These are phyloP conservation scores for Notodonta dromedarius DNA, from an alignment of 2,888 invertebrate genomes.

Conservation along the genomic window DNA sequence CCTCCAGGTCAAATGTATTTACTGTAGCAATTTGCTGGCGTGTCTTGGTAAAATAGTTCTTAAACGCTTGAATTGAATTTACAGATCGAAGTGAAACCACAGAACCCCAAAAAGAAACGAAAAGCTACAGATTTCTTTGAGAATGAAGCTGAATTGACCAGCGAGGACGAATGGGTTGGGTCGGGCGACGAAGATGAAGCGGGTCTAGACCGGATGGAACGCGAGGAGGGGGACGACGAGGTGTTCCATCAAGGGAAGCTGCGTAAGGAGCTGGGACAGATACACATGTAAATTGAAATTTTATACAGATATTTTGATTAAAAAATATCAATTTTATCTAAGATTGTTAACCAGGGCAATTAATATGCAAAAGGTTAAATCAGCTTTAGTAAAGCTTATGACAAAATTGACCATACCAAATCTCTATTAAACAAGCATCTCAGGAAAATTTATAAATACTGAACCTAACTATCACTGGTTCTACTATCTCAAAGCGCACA, in stretches of 20 bases:
- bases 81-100: constrained; percentile 63
- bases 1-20: too few relatives aligned
- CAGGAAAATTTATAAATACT: background rate
- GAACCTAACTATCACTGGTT: background rate
- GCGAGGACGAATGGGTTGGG: constrained; percentile 93
- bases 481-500: background rate
- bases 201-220: constrained; percentile 90
- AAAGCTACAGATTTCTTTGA: constrained; percentile 91
- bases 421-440: background rate
- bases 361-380: background rate
- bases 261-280: constrained; percentile 90
- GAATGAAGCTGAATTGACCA: constrained; percentile 93
- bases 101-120: constrained; percentile 65
- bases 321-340: too few relatives aligned
- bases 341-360: too few relatives aligned
- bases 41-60: too few relatives aligned
- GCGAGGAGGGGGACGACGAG: constrained; percentile 93
- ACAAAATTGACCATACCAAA: too few relatives aligned
- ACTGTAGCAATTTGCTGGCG: too few relatives aligned
- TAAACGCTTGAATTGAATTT: constrained; percentile 5
- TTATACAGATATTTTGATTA: background rate
- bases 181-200: constrained; percentile 95
- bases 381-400: too few relatives aligned
- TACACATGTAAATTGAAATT: constrained; percentile 90
- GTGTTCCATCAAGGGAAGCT: constrained; percentile 91